A percentile compares a stretch with the other conserved stretches of the same genome.
phyloP scores from a whole-genome alignment of 2,888 invertebrate genomes.

The Microplitis deprimator region DNA sequence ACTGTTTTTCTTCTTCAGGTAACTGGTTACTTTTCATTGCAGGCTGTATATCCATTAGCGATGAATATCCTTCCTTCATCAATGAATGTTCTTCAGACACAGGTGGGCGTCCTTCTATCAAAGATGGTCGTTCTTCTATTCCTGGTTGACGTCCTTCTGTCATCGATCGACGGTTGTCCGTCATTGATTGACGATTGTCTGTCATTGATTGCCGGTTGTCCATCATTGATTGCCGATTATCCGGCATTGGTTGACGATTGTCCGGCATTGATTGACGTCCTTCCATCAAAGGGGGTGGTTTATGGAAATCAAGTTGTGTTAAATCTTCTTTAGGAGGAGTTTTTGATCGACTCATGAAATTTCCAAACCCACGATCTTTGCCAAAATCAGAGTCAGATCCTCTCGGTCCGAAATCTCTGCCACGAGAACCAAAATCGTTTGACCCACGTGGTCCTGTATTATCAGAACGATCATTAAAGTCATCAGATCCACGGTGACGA shows the following conservation, averaged over 20 bases:
- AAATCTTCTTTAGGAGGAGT: constrained; percentile 11
- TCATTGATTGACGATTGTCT: background rate
- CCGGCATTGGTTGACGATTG: background rate
- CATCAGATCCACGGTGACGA: constrained; percentile 35
- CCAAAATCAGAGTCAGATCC: constrained; percentile 39
- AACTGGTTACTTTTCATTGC: background rate
- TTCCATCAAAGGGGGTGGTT: constrained; percentile 6
- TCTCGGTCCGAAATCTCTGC: constrained; percentile 49
- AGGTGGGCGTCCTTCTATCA: background rate
- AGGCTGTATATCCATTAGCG: background rate
- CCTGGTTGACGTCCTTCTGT: constrained; percentile 9
- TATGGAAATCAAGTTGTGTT: constrained; percentile 22
- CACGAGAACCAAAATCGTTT: constrained; percentile 51
- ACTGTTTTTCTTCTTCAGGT: background rate
- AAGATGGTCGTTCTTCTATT: constrained; percentile 16
- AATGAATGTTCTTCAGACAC: background rate
- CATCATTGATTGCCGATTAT: background rate
- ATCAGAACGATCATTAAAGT: constrained; percentile 41
- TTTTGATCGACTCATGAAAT: constrained; percentile 20
- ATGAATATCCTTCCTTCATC: background rate
- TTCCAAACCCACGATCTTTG: constrained; percentile 41
- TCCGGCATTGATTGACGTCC: background rate
- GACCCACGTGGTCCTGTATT: constrained; percentile 46
- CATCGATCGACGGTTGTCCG: constrained; percentile 22
- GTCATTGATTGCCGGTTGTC: background rate